Evolutionary conservation across 1,140 invertebrate species (phyloP), one percentile per base, ranked within the genome.

Genomic region (Semibalanus balanoides): DNA sequence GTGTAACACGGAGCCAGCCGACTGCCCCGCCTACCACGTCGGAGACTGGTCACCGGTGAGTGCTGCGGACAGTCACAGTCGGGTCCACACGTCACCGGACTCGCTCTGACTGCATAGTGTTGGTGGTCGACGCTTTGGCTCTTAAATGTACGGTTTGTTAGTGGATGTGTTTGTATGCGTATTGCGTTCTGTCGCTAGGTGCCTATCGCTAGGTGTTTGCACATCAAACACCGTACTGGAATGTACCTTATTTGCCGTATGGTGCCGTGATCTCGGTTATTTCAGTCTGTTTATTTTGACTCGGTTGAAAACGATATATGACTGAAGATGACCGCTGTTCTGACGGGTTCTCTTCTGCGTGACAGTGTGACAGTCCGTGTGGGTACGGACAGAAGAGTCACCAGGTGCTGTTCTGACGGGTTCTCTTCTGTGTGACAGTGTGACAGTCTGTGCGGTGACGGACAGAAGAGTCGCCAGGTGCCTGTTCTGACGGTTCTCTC

Each of bases 401-500:
- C n/a, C n/a, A n/a, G n/a, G n/a, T n/a, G n/a, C n/a, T n/a, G 19
- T 27, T 30, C n/a, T 74, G 30, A 71, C 28, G 17, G 76, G 25
- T 29, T 73, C 28, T 74, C 28, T 76, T 70, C 30, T 72, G 73
- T 19, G 79, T 81, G 80, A 30, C 77, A 95, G n/a, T n/a, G n/a
- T n/a, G n/a, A 94, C 82, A 90, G 90, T 81, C 85, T 95, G n/a
- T 97, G 95, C 82, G 95, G 93, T 0, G 88, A 91, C 79, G 95
- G 95, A 0, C 89, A 89, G 79, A 87, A 93, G 83, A 88, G 84
- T 0, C 87, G 92, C 40, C 86, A 88, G 79, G 90, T 94, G n/a
- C n/a, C n/a, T n/a, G n/a, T n/a, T n/a, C 35, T 40, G 35, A 40
- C 35, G 5, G 35, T 40, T 40, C 28, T 74, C 28, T 17, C 43